Evolutionary conservation across 2,888 invertebrate genomes (phyloP), one percentile per base, ranked within the genome.

Genomic region (Apoda limacodes): DNA sequence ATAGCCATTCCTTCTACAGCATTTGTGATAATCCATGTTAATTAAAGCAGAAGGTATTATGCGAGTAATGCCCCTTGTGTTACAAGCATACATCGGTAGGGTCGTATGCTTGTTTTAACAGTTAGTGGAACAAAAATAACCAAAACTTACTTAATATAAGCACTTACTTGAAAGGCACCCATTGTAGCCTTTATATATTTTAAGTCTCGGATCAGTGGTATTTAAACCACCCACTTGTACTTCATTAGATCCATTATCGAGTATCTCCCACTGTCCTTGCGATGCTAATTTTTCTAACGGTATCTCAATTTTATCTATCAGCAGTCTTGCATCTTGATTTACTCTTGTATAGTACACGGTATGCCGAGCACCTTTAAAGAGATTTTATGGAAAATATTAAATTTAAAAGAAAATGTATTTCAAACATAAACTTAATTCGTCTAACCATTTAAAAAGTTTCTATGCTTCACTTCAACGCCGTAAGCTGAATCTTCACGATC

Each of bases 161-260:
- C n/a, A 85, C 88, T 85, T 71, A 94, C 94, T 95, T 40, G 94
- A 93, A 39, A 95, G 80, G 63, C 95, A 95, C 32, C 95, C 94
- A 52, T 90, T 92, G 64, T 93, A 95, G 45, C 92, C 90, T 55
- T 90, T 92, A 56, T 90, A 94, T 35, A 89, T 88, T 37, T 87
- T 87, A 48, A 94, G 88, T 42, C 93, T 83, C 3, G 90, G 88
- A 59, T 93, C 93, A 3, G 88, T 89, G 4, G 92, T 92, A 50
- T 92, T 93, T 9, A 93, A 84, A 13, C 94, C 94, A 7, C 93
- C 93, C 30, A 95, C 87, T 62, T 93, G 92, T 6, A 93, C 91
- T 51, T 93, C 92, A 58, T 92, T 92, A 9, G 88, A 85, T 5
- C 90, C 88, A 25, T 83, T 67, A 43, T 85, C 86, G 3, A 83